Evolutionary conservation across 2,888 invertebrate genomes (phyloP).

Genomic region (Zaprionus bogoriensis): DNA sequence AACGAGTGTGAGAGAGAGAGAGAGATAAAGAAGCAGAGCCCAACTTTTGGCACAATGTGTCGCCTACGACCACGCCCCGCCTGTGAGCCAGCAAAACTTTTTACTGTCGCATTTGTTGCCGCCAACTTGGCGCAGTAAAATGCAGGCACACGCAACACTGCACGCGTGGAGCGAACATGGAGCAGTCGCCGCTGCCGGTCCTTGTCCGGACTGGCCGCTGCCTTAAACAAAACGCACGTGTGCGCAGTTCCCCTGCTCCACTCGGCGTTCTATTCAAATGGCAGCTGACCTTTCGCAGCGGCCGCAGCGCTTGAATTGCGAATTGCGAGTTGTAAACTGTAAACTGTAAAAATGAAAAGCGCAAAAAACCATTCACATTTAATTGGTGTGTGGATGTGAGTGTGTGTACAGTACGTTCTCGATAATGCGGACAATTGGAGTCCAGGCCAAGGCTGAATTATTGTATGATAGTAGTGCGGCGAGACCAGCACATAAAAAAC

Average conservation of each 20-base stretch:
- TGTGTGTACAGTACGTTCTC: too few species aligned
- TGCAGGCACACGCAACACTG: slow-evolving; percentile 52
- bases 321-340: slow-evolving; percentile 53
- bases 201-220: slow-evolving; percentile 45
- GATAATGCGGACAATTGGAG: too few species aligned
- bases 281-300: slow-evolving; percentile 58
- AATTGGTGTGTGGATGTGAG: slow-evolving; percentile 54
- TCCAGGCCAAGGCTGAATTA: too few species aligned
- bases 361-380: slow-evolving; percentile 68
- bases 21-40: not conserved
- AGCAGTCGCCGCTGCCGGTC: slow-evolving; percentile 33
- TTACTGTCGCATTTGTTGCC: slow-evolving; percentile 73
- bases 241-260: slow-evolving; percentile 12
- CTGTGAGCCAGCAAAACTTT: slow-evolving; percentile 46
- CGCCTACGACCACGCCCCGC: slow-evolving; percentile 52
- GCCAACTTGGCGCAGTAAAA: slow-evolving; percentile 61
- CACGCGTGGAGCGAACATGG: slow-evolving; percentile 15
- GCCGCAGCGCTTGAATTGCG: slow-evolving; percentile 21
- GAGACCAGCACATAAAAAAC: too few species aligned
- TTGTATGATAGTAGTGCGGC: too few species aligned
- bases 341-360: slow-evolving; percentile 52
- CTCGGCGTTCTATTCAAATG: not conserved
- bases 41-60: slow-evolving; percentile 72
- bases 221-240: slow-evolving; percentile 65
- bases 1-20: not conserved